Conservation (phyloP, 2,888 invertebrate genomes). For the Conistra vaccinii region DNA sequence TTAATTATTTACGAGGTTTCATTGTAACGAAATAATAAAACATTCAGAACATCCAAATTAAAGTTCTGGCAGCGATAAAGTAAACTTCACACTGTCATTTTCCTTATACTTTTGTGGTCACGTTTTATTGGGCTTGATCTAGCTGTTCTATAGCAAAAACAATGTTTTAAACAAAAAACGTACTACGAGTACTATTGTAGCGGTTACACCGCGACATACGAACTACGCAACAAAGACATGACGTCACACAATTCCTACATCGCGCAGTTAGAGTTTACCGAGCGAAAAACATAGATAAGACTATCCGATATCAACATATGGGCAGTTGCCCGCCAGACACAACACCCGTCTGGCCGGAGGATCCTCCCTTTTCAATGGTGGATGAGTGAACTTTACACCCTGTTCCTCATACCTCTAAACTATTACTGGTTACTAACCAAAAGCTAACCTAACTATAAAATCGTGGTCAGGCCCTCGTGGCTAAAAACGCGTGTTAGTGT, state of each 20-base stretch:
- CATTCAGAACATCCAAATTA: not conserved
- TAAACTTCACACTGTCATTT: constrained; percentile 7
- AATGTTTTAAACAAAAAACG: not conserved
- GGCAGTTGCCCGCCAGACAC: no score
- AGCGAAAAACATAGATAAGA: no score
- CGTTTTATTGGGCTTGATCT: constrained; percentile 4
- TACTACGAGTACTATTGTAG: no score
- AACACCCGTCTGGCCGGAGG: no score
- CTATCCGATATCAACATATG: no score
- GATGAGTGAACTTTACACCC: no score
- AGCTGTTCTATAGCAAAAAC: not conserved
- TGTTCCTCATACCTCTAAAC: no score
- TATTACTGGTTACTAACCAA: not conserved
- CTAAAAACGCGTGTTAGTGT: not conserved
- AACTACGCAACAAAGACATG: no score
- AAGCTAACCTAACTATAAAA: not conserved
- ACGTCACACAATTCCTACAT: no score
- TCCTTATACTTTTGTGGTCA: not conserved
- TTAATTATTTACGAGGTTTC: constrained; percentile 9
- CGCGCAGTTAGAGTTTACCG: no score
- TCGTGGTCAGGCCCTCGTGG: not conserved
- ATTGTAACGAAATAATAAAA: constrained; percentile 1
- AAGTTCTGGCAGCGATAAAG: not conserved
- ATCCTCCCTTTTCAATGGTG: no score
- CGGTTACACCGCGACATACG: no score